These are phyloP conservation scores for Geotrypetes seraphini DNA, from an alignment of 2,797 vertebrate species.

Conservation along the genomic window DNA sequence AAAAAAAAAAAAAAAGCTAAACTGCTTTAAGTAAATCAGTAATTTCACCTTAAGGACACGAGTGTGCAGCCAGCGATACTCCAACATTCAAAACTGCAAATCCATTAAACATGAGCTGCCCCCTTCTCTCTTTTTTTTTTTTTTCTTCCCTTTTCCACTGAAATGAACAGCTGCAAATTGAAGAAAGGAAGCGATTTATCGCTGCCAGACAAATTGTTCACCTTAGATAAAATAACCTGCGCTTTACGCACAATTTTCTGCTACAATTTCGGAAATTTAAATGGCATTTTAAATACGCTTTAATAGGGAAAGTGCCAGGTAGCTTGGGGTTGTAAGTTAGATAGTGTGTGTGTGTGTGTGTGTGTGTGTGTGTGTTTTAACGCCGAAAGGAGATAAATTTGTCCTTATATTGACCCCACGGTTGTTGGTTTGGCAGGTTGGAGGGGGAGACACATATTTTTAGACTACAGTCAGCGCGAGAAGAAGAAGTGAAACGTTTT, in stretches of 20 bases:
- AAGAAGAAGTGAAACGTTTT: too few species aligned
- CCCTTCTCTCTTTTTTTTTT: too few species aligned
- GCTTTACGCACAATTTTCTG: slow-evolving; percentile 71
- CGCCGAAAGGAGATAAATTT: slow-evolving; percentile 1
- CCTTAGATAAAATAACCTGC: slow-evolving; percentile 73
- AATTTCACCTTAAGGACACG: slow-evolving; percentile 99
- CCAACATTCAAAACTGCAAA: slow-evolving; percentile 81
- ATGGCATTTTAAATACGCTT: slow-evolving; percentile 69
- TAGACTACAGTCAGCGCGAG: too few species aligned
- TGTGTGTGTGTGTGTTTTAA: too few species aligned
- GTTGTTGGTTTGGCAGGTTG: too few species aligned
- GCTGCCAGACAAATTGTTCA: slow-evolving; percentile 72
- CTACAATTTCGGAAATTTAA: slow-evolving; percentile 65
- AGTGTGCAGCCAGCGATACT: slow-evolving; percentile 98
- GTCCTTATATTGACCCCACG: too few species aligned
- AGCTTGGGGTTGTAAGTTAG: neutral
- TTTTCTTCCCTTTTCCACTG: slow-evolving; percentile 64
- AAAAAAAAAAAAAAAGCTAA: slow-evolving; percentile 76
- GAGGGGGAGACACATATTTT: too few species aligned
- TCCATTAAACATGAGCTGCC: slow-evolving; percentile 95
- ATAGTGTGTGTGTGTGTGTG: too few species aligned
- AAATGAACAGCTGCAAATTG: slow-evolving; percentile 73
- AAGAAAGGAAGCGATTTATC: slow-evolving; percentile 72
- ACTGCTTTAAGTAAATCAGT: slow-evolving; percentile 99
- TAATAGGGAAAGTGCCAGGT: slow-evolving; percentile 22